A percentile compares a stretch with the other conserved stretches of the same genome.
Evolutionary conservation across 2,888 invertebrate genomes (phyloP).

Genomic region (Notodonta dromedarius): DNA sequence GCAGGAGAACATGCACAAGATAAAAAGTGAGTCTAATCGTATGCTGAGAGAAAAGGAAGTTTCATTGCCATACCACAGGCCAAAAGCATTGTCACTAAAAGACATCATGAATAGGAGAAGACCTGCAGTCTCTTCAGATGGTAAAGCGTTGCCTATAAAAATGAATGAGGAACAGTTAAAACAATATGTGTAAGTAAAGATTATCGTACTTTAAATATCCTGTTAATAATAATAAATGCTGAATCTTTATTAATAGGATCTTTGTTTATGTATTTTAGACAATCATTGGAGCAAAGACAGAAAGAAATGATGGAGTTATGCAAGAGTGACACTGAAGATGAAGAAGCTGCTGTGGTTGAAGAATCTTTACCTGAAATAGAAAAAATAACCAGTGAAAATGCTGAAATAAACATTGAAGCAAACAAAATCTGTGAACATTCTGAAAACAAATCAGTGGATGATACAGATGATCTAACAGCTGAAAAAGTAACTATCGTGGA

Average conservation of each 20-base stretch:
- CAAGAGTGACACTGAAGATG: constrained; percentile 84
- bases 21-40: constrained; percentile 93
- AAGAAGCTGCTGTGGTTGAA: constrained; percentile 22
- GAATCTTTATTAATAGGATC: constrained; percentile 2
- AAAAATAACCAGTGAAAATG: background rate
- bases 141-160: constrained; percentile 81
- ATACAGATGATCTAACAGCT: background rate
- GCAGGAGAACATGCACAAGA: constrained; percentile 88
- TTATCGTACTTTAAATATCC: background rate
- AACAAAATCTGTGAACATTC: constrained; percentile 7
- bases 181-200: constrained; percentile 85
- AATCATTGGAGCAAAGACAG: constrained; percentile 88
- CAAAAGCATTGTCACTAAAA: constrained; percentile 90
- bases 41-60: constrained; percentile 90
- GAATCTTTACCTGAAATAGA: constrained; percentile 10
- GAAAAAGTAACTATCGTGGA: background rate
- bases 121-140: constrained; percentile 65
- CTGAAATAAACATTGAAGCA: constrained; percentile 5
- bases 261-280: constrained; percentile 67
- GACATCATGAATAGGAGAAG: constrained; percentile 87
- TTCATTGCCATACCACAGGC: constrained; percentile 93
- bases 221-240: background rate
- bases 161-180: constrained; percentile 87
- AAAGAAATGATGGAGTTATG: constrained; percentile 90
- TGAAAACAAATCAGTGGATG: constrained; percentile 4